Conservation (phyloP, 2,113 vertebrate genomes). For the Myotis lucifugus region DNA sequence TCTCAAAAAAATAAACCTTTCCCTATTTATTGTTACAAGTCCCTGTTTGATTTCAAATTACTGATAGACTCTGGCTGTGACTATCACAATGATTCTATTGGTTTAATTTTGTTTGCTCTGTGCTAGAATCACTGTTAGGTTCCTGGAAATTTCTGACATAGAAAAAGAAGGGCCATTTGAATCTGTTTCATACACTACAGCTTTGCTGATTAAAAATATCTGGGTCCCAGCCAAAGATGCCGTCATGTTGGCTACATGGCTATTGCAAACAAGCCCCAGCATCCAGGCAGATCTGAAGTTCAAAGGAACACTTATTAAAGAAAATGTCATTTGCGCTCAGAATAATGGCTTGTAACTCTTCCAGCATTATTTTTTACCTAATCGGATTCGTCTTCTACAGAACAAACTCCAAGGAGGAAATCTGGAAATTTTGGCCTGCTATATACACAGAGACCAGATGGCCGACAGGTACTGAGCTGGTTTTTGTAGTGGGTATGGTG, state of each 20-base stretch:
- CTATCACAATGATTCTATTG: constrained; percentile 31
- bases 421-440: constrained; percentile 83
- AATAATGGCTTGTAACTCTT: constrained; percentile 86
- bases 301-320: constrained; percentile 86
- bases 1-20: constrained; percentile 71
- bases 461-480: constrained; percentile 85
- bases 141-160: constrained; percentile 73
- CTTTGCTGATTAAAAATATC: constrained; percentile 85
- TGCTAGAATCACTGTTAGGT: constrained; percentile 73
- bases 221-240: constrained; percentile 82
- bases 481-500: constrained; percentile 81
- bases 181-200: constrained; percentile 79
- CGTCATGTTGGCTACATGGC: constrained; percentile 81
- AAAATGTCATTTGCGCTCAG: constrained; percentile 82
- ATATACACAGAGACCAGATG: constrained; percentile 84
- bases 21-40: constrained; percentile 53
- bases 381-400: constrained; percentile 80
- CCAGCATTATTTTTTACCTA: constrained; percentile 85
- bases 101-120: constrained; percentile 67
- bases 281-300: constrained; percentile 83
- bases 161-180: constrained; percentile 75
- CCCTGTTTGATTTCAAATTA: constrained; percentile 63
- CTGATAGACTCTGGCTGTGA: constrained; percentile 30
- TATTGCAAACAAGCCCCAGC: constrained; percentile 79
- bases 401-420: constrained; percentile 83